Percentiles rank a stretch among this genome's conserved stretches.
phyloP scores from a whole-genome alignment of 2,888 invertebrate genomes.

The Cantharis rufa region DNA sequence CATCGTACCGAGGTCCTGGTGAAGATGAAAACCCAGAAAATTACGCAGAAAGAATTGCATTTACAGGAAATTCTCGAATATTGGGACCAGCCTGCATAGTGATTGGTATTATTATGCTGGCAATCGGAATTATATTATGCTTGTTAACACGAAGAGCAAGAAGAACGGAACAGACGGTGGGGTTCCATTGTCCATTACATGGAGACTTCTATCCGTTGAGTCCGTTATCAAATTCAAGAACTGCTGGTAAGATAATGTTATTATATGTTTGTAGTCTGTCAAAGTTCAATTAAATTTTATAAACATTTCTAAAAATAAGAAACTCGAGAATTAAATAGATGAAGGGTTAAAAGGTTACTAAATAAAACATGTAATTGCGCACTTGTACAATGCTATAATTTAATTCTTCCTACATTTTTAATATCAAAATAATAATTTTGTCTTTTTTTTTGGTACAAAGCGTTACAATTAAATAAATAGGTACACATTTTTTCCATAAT shows the following conservation, averaged over 20 bases:
- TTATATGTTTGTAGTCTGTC: neutral
- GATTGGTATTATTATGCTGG: constrained; percentile 73
- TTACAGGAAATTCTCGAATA: constrained; percentile 74
- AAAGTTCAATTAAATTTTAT: neutral
- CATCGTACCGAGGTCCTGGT: constrained; percentile 74
- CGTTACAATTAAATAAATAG: neutral
- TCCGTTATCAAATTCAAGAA: constrained; percentile 61
- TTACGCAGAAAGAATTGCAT: constrained; percentile 72
- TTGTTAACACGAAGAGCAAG: constrained; percentile 70
- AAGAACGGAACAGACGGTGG: constrained; percentile 68
- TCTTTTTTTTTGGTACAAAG: neutral
- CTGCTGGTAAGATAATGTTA: constrained; percentile 47
- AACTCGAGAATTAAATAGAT: neutral
- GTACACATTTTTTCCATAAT: neutral
- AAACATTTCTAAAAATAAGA: neutral
- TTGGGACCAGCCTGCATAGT: constrained; percentile 76
- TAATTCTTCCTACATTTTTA: neutral
- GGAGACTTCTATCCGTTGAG: constrained; percentile 78
- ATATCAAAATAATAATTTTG: neutral
- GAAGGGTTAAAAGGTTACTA: neutral
- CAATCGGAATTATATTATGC: constrained; percentile 68
- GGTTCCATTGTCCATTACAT: constrained; percentile 77
- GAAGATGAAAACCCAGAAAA: constrained; percentile 74
- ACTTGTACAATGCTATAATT: neutral
- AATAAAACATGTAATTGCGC: neutral